A percentile compares a stretch with the other conserved stretches of the same genome.
Conservation (phyloP, 2,797 vertebrate species). For the Onychomys leucogaster region DNA sequence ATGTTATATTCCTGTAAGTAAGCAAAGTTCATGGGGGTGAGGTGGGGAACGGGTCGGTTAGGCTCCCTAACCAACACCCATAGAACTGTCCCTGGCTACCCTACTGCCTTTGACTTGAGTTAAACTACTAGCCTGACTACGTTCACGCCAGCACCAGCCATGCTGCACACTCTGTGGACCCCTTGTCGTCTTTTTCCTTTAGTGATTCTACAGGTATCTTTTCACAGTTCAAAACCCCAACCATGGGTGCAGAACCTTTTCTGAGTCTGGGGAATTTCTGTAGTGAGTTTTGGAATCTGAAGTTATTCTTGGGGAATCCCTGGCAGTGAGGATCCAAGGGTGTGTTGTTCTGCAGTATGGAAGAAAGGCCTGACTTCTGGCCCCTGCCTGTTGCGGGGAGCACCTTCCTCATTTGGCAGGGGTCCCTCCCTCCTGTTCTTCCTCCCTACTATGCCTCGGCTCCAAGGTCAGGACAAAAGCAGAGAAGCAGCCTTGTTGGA, state of each 20-base stretch:
- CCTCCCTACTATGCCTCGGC: not conserved
- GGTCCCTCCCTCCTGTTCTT: fast-evolving
- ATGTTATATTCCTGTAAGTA: not conserved
- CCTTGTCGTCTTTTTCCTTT: not conserved
- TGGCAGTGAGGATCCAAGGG: not conserved
- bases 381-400: not conserved
- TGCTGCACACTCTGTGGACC: not conserved
- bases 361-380: not conserved
- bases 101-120: not conserved
- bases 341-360: not conserved
- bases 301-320: not conserved
- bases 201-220: not conserved
- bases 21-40: not conserved
- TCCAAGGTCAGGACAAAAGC: not conserved
- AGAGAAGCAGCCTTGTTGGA: not conserved
- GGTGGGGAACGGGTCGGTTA: not conserved
- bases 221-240: not conserved
- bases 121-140: not conserved
- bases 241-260: not conserved
- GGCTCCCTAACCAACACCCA: not conserved
- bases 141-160: not conserved
- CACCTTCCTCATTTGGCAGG: not conserved
- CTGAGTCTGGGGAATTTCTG: not conserved
- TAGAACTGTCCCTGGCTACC: not conserved
- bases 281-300: not conserved